Base-by-base conservation (phyloP, 1,140 invertebrate species). In the Conus ventricosus region DNA sequence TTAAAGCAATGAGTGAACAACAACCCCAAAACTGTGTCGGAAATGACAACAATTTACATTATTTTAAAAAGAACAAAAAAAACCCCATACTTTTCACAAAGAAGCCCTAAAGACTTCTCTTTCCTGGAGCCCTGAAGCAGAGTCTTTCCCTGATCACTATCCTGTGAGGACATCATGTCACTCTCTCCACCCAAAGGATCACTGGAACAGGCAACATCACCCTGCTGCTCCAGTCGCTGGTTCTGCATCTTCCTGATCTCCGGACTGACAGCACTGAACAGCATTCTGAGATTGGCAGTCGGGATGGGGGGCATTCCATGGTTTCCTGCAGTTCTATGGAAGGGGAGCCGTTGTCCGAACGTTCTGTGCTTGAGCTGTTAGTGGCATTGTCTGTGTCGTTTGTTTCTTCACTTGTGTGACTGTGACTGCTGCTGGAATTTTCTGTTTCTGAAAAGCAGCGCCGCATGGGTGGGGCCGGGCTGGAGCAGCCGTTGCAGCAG, bases 41-140 rank as follows among this genome's bases (percentile, higher is more conserved):
- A 39, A 39, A 39, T 39, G 39, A 39, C 39, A 39, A 39, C 39
- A 39, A 39, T 39, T 39, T 39, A 39, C 39, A 39, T 39, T 39
- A 39, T 39, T 3, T 39, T 20, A n/a, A 63, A 63, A 11, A 13
- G 60, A 78, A 78, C 23, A 25, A 11, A 17, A 23, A 76, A 57
- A 86, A 27, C 7, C 53, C 87, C 91, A 87, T 92, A 95, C 95
- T 93, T 95, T 88, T 94, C 91, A 93, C 95, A 95, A 1, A 95
- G 89, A n/a, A 94, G 90, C 78, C 95, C 95, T n/a, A 95, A 89
- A 13, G 95, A 95, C 91, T 95, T 95, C 55, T 95, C 94, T 91
- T 95, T 95, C 60, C 94, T 90, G 25, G 92, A 94, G 4, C 90
- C 91, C 63, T 87, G 27, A 27, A 86, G 87, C 15, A 81, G 7